Base-by-base conservation (phyloP, 64 coral and sea anemone species). In the Astreopora myriophthalma region DNA sequence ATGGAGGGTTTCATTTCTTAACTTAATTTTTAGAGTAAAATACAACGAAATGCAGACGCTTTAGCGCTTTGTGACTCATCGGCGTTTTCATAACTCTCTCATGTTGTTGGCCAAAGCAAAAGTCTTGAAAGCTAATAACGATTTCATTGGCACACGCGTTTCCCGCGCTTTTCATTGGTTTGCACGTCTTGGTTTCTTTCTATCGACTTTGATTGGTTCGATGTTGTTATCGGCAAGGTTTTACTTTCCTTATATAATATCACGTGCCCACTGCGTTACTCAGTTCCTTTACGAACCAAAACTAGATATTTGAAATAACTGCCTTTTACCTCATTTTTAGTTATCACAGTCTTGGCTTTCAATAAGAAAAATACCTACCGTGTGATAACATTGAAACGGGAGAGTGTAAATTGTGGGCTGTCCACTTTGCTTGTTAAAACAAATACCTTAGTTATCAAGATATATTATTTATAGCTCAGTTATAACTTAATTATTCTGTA, bases 401-500 rank as follows among this genome's bases (percentile, higher is more conserved):
- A 26, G 26, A 78, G 22, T 83, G 32, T 36, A 58, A 62, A n/a
- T 25, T 65, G 10, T 22, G 20, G 20, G 3, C n/a, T 30, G 28
- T 20, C 28, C 10, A 71, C 28, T 16, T 2, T 61, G 57, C 19
- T 57, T 64, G 34, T 83, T 38, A 22, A 82, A 37, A 38, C 14
- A 2, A 28, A 61, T 10, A 65, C 0, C 10, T 33, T n/a, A n/a
- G n/a, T n/a, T 36, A n/a, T 33, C 57, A 38, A 55, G 16, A 79
- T 79, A 64, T 83, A 57, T 62, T 81, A 81, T 81, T 83, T 83
- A 83, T 83, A 64, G 30, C 34, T 38, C 17, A 31, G 16, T 61
- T n/a, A 83, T 38, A 83, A 32, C 48, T 24, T 81, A 60, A 61
- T 36, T 52, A 79, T 49, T 42, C 39, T 26, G 1, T 61, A 60